Base-by-base conservation (phyloP, 2,797 vertebrate genomes). In the Crenuchus spilurus region DNA sequence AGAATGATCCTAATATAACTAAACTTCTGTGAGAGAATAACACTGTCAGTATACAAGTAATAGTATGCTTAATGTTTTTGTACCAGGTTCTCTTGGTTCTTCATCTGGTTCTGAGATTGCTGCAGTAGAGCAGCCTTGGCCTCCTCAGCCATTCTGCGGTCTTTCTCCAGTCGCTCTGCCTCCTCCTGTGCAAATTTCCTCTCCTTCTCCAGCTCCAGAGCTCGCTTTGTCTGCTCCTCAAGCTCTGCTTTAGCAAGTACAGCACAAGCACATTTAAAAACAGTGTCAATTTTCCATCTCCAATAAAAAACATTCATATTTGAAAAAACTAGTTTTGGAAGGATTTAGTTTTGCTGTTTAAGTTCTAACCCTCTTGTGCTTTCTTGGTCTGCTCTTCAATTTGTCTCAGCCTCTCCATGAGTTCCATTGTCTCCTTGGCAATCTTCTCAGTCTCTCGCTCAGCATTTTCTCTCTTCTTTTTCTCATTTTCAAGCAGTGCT, bases 361-460 rank as follows among this genome's bases (percentile, higher is more conserved):
- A 58, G 24, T 77, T 88, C 90, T 85, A 82, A 99, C 97, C 97
- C 91, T 95, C 92, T 87, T 99, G 96, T 87, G 97, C 97, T 88
- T 94, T 96, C 83, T 96, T 97, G 80, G 97, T 99, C 89, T 98
- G 96, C 82, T 98, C 95, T 79, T 99, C 96, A 68, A 98, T 98
- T 86, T 96, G 95, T 73, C 92, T 94, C 84, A 99, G 91, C 86
- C 90, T 93, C 86, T 95, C 94, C 95, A 98, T 95, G 83, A 98
- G 91, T 80, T 98, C 96, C 83, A 96, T 96, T 84, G 98, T 99
- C 86, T 99, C 97, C 58, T 92, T 94, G 77, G 97, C 96, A 87
- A 98, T 98, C 91, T 98, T 98, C 82, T 99, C 96, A 33, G 96
- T 97, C 87, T 99, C 97, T 85, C 96, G 98, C 88, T 99, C 97